Conservation (phyloP, 2,113 vertebrate genomes). For the Thymallus thymallus region DNA sequence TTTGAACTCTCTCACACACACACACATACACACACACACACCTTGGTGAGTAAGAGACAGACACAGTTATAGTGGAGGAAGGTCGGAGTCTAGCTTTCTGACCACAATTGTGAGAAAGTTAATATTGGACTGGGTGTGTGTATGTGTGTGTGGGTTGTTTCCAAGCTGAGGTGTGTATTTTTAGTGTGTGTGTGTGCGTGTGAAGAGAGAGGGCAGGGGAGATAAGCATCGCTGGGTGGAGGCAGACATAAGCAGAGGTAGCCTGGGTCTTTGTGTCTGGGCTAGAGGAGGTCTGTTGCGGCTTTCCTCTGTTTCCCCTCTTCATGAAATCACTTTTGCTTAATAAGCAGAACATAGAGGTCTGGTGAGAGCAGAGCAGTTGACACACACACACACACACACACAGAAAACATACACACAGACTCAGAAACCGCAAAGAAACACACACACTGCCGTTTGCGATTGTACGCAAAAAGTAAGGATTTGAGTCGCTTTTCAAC, state of each 20-base stretch:
- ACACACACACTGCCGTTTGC: not conserved
- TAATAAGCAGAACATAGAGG: conserved; percentile 73
- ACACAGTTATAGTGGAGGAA: conserved; percentile 3
- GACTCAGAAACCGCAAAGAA: conserved; percentile 1
- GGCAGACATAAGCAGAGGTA: conserved; percentile 42
- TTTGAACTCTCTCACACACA: conserved; percentile 2
- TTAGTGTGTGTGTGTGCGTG: conserved; percentile 46
- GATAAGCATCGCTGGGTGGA: conserved; percentile 73
- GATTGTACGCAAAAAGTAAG: too few species aligned
- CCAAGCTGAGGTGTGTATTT: conserved; percentile 46
- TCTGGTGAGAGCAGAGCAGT: conserved; percentile 58
- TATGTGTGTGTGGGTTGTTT: conserved; percentile 45
- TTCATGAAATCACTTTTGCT: conserved; percentile 75
- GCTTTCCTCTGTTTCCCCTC: conserved; percentile 56
- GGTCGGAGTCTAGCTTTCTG: conserved; percentile 12
- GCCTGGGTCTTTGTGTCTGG: conserved; percentile 56
- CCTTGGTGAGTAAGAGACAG: conserved; percentile 1
- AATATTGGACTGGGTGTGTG: conserved; percentile 27
- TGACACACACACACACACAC: conserved; percentile 16
- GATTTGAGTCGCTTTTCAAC: too few species aligned
- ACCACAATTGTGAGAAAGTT: conserved; percentile 47
- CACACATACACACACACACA: not conserved
- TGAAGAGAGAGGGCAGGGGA: conserved; percentile 46
- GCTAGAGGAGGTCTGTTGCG: conserved; percentile 68
- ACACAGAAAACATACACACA: conserved; percentile 40